phyloP scores from a whole-genome alignment of 2,113 vertebrate species.

The Podarcis muralis region DNA sequence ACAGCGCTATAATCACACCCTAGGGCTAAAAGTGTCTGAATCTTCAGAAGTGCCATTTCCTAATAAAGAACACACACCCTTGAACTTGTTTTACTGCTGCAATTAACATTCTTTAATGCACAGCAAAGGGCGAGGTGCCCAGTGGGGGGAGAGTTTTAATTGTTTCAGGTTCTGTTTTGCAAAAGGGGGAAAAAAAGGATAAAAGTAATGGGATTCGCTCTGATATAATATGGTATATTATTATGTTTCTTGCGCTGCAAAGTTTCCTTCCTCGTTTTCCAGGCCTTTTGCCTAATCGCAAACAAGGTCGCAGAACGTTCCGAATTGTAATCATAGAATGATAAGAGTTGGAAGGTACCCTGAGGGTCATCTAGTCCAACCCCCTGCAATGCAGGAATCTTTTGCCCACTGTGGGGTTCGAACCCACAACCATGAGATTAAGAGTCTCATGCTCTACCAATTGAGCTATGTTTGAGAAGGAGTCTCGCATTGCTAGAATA shows the following conservation, averaged over 20 bases:
- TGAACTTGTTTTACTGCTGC: neutral
- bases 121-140: slow-evolving; percentile 38
- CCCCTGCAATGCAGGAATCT: too few species aligned
- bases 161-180: slow-evolving; percentile 26
- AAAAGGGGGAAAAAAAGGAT: neutral
- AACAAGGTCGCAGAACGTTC: neutral
- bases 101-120: slow-evolving; percentile 20
- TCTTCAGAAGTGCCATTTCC: slow-evolving; percentile 7
- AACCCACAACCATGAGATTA: too few species aligned
- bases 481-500: too few species aligned
- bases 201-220: slow-evolving; percentile 29
- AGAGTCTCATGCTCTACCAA: too few species aligned
- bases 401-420: too few species aligned
- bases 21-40: slow-evolving; percentile 13
- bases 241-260: neutral
- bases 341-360: neutral
- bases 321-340: neutral
- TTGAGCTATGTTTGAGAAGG: too few species aligned
- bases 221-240: slow-evolving; percentile 32
- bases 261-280: slow-evolving; percentile 17
- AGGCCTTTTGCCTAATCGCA: neutral
- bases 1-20: neutral
- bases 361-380: too few species aligned
- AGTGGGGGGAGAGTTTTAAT: slow-evolving; percentile 43
- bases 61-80: slow-evolving; percentile 17